Base-by-base conservation (phyloP, 2,113 vertebrate species). In the Corythornis cristatus region DNA sequence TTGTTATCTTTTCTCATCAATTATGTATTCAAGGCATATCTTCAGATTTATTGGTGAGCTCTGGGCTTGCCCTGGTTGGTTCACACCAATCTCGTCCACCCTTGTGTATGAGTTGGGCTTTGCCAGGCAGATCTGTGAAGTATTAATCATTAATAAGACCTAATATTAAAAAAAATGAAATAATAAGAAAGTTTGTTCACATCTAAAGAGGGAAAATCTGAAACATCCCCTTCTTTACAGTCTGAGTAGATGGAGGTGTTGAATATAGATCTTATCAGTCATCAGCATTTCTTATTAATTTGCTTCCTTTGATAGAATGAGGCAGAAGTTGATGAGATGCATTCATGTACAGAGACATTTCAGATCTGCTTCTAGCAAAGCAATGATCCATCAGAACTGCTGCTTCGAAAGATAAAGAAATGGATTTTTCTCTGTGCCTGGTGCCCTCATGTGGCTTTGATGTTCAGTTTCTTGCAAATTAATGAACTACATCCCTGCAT, bases 381-480 rank as follows among this genome's bases (percentile, higher is more conserved):
- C 64, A 72, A 15, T n/a, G 48, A 43, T 81, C 67, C 37, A 45
- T 83, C 70, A 56, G 73, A 94, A 60, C 51, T 60, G 82, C 85
- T 68, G 54, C 84, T 93, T 65, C 21, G 74, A 74, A 53, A 33
- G 74, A 77, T 15, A 58, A 80, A 80, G 67, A 29, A 81, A 18
- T 53, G 33, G 74, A 71, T 90, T 93, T 96, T 94, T 72, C 77
- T 65, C 97, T 97, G 96, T 93, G 91, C 94, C 61, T 96, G 87
- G 93, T 96, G 96, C 97, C 96, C 96, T 97, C 94, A 12, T 96
- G 96, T 97, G 97, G 96, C 80, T 96, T 95, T 90, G 81, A 86
- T 61, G 57, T 72, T 96, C 71, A 95, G 88, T 53, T 95, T 40
- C 94, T 95, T 73, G 80, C 13, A 7, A 83, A 73, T 42, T 84